A percentile compares a stretch with the other conserved stretches of the same genome.
phyloP scores from a whole-genome alignment of 2,113 vertebrate species.

The Carassius carassius region DNA sequence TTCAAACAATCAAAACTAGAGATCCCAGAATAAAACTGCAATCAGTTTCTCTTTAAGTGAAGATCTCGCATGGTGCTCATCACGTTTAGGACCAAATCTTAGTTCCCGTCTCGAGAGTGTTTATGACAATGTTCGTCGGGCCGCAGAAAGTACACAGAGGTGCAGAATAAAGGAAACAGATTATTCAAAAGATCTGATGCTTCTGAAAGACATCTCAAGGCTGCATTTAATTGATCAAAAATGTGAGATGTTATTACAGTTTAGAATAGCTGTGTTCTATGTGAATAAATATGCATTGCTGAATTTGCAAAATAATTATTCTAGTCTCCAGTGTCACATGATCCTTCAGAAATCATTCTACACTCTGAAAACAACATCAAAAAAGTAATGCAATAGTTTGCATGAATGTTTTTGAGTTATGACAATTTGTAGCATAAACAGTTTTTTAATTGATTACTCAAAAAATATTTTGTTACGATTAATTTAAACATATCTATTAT shows the following conservation, averaged over 20 bases:
- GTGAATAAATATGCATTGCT: not conserved
- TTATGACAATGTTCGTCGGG: not conserved
- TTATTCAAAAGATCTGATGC: not conserved
- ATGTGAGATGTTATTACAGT: not conserved
- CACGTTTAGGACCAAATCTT: conserved; percentile 50
- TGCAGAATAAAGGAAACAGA: not conserved
- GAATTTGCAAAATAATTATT: not conserved
- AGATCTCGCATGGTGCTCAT: conserved; percentile 47
- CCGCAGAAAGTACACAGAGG: not conserved
- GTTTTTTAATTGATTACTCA: too few relatives aligned
- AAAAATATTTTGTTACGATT: too few relatives aligned
- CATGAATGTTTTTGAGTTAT: not conserved
- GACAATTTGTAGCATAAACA: not conserved
- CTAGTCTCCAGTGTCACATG: not conserved
- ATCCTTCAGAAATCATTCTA: not conserved
- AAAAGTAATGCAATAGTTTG: not conserved
- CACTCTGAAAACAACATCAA: not conserved
- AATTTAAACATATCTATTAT: not conserved
- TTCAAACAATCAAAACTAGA: conserved; percentile 3
- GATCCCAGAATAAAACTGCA: not conserved
- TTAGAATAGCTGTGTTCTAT: not conserved
- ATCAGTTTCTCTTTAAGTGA: not conserved
- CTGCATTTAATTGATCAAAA: not conserved
- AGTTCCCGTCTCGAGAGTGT: conserved; percentile 26
- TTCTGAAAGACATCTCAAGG: not conserved